Evolutionary conservation across 30 jellyfish, hydroid and myxozoan species (phyloP), one percentile per base, ranked within the genome.

Genomic region (Pseudorhiza aurosa): DNA sequence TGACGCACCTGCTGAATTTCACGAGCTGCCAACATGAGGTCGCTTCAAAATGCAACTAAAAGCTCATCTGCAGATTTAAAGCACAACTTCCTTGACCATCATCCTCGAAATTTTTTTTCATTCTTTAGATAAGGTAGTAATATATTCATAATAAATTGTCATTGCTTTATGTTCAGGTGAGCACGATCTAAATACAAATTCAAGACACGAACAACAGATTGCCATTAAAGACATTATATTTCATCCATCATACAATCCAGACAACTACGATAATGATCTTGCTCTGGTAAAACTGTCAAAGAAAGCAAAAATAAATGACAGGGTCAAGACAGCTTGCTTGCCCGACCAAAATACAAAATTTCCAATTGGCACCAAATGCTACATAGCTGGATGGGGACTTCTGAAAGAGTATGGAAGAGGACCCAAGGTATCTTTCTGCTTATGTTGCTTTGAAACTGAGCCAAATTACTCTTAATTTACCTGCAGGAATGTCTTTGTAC

Each of bases 371-470:
- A 87, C 96, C 1, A 75, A 87, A 29, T 94, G 99, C 76, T 68
- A 14, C 67, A 77, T 94, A 42, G 76, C 97, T 27, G 99, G 99
- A 76, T 94, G 99, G 99, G 99, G 99, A n/a, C 85, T 60, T 26
- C 88, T 94, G 53, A 33, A 55, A 36, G 96, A 88, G 44, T 82
- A 82, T 46, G 99, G 97, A 21, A 57, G 43, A 8, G 96, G 97
- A 12, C 97, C 99, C 0, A 83, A 93, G 90, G 97, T 87, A 50
- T 4, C 86, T 53, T 53, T 21, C 19, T 2, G 1, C 4, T 39
- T n/a, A n/a, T n/a, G n/a, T n/a, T n/a, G n/a, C n/a, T n/a, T n/a
- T n/a, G n/a, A n/a, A n/a, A n/a, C n/a, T n/a, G n/a, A n/a, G n/a
- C n/a, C n/a, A n/a, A n/a, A n/a, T n/a, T n/a, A n/a, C n/a, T n/a